A percentile compares a stretch with the other conserved stretches of the same genome.
Evolutionary conservation across 1,140 invertebrate genomes (phyloP).

Genomic region (Heliconius hewitsoni): DNA sequence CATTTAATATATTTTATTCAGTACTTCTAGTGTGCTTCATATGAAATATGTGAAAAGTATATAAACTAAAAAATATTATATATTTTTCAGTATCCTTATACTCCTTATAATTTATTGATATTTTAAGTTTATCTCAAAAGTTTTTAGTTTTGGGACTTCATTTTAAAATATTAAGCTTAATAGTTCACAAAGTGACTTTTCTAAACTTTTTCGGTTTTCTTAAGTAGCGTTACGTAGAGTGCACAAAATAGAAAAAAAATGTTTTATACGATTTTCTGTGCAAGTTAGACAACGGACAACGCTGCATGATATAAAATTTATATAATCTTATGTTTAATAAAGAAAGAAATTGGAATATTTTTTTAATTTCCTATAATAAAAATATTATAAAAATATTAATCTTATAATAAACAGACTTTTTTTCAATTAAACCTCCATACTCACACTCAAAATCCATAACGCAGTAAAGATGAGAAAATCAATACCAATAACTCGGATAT

Average conservation of each 20-base stretch:
- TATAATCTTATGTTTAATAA: not conserved
- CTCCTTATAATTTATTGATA: not conserved
- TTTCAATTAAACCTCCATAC: not conserved
- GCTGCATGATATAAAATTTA: not conserved
- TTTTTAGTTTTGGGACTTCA: not conserved
- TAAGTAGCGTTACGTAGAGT: not conserved
- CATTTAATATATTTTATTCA: no score
- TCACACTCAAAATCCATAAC: slow-evolving; percentile 19
- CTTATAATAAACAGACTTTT: not conserved
- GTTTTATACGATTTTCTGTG: not conserved
- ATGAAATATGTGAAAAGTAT: no score
- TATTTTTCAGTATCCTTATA: no score
- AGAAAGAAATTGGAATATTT: not conserved
- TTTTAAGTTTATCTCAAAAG: not conserved
- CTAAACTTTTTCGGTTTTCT: slow-evolving; percentile 8
- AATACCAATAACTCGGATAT: slow-evolving; percentile 45
- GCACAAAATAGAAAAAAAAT: not conserved
- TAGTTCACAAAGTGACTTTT: not conserved
- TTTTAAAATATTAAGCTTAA: not conserved
- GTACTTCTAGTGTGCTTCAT: no score
- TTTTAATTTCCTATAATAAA: not conserved
- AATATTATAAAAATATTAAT: no score
- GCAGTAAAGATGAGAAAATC: slow-evolving; percentile 27
- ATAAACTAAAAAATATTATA: no score
- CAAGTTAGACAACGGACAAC: no score